Base-by-base conservation (phyloP, 2,797 vertebrate species). In the Dipus sagitta region DNA sequence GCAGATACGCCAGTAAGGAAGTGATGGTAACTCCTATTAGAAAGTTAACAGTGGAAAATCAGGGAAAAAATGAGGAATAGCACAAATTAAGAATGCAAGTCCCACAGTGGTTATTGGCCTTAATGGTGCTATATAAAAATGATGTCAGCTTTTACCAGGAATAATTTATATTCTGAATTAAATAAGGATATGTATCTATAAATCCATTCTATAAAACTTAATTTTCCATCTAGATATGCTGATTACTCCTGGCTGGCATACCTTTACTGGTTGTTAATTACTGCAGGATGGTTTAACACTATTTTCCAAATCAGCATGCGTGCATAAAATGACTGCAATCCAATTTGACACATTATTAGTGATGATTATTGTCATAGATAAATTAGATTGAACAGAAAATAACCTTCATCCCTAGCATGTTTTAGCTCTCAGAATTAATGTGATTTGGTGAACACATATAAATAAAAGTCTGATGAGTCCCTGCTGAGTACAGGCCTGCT, bases 341-440 rank as follows among this genome's bases (percentile, higher is more conserved):
- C 97, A 98, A 98, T 98, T 98, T 98, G 98, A 98, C 98, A 98
- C 98, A 98, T 98, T 98, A 98, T 98, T 98, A 98, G 97, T 98
- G 98, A 98, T 98, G 98, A 99, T 98, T 98, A 99, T 98, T 98
- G 98, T 98, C 98, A 98, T 97, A 98, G 98, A 98, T 98, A 98
- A 98, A 98, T 99, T 98, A 98, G 98, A 98, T 98, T 98, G 98
- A 98, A 98, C 97, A 98, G 98, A 98, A 98, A 98, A 98, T 98
- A 98, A 98, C 98, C 98, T 98, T 98, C 98, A 98, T 98, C 98
- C 97, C 98, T 98, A 98, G 97, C 98, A 98, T 98, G 98, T 98
- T 98, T 98, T 98, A 98, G 98, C 98, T 98, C 98, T 98, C 97
- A 97, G 97, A 98, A 98, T 98, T 98, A 98, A 98, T 98, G 98